Percentiles rank a stretch among this genome's conserved stretches.
These are phyloP conservation scores for Eristalis arbustorum DNA, from an alignment of 2,888 invertebrate genomes.

Conservation along the genomic window DNA sequence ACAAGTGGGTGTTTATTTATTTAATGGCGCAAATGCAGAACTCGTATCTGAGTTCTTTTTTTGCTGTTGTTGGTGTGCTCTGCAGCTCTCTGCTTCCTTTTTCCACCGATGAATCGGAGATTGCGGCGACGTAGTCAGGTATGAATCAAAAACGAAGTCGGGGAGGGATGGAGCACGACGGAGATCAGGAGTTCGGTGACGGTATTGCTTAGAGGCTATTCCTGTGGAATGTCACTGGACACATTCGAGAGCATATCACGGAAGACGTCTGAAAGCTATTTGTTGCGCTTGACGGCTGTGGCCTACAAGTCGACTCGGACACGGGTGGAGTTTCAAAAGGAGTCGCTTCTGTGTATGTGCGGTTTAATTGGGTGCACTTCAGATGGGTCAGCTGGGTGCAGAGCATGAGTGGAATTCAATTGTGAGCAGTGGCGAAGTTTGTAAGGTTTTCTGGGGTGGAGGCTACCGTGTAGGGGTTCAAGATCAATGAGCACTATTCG, in stretches of 20 bases:
- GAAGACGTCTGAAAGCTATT: conserved; percentile 24
- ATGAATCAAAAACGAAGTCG: conserved; percentile 57
- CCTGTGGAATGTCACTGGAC: conserved; percentile 39
- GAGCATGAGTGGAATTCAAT: not conserved
- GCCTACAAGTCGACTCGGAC: conserved; percentile 29
- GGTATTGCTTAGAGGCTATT: conserved; percentile 30
- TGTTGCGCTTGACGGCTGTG: conserved; percentile 25
- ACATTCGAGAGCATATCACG: conserved; percentile 36
- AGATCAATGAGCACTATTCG: too few relatives aligned
- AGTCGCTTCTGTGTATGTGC: not conserved
- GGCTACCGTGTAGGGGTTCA: too few relatives aligned
- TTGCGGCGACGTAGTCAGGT: conserved; percentile 48
- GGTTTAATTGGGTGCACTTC: not conserved
- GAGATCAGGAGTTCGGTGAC: conserved; percentile 9
- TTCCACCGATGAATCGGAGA: conserved; percentile 50
- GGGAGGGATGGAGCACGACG: conserved; percentile 6
- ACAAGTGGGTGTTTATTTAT: conserved; percentile 71
- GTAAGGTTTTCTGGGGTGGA: too few relatives aligned
- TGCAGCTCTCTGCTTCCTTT: not conserved
- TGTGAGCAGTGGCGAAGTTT: not conserved
- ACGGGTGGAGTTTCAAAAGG: not conserved
- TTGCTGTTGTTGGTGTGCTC: not conserved
- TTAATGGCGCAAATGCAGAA: conserved; percentile 68
- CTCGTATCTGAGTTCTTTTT: conserved; percentile 44
- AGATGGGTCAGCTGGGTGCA: not conserved